These are phyloP conservation scores for Hirundo rustica DNA, from an alignment of 2,797 vertebrate species.

Conservation along the genomic window DNA sequence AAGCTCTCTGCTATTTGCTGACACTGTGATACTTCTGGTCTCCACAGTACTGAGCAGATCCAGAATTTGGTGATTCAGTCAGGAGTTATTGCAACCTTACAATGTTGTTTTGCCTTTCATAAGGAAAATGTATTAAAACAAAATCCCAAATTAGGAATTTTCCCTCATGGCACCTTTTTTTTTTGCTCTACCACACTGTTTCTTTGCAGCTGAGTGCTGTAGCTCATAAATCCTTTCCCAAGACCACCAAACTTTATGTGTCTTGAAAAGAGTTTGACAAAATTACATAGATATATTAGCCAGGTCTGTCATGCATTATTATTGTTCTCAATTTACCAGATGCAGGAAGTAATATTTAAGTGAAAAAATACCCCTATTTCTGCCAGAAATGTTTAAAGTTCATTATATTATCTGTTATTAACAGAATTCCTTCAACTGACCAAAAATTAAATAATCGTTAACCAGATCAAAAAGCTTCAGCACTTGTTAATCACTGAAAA, in stretches of 20 bases:
- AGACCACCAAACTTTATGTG: not conserved
- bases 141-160: not conserved
- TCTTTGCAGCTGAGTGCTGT: not conserved
- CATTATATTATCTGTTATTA: not conserved
- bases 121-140: not conserved
- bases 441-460: not conserved
- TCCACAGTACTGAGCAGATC: not conserved
- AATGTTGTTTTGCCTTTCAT: not conserved
- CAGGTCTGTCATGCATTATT: not conserved
- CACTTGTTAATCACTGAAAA: not conserved
- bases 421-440: not conserved
- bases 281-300: not conserved
- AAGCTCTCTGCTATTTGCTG: not conserved
- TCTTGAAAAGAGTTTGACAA: not conserved
- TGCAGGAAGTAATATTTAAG: not conserved
- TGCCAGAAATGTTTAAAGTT: not conserved
- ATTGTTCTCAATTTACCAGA: not conserved
- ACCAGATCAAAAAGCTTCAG: not conserved
- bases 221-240: not conserved
- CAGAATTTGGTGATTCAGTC: not conserved
- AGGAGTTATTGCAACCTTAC: not conserved
- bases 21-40: not conserved
- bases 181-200: fast-evolving
- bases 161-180: not conserved
- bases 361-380: not conserved